Conservation (phyloP, 1,140 invertebrate genomes). For the Riptortus pedestris region DNA sequence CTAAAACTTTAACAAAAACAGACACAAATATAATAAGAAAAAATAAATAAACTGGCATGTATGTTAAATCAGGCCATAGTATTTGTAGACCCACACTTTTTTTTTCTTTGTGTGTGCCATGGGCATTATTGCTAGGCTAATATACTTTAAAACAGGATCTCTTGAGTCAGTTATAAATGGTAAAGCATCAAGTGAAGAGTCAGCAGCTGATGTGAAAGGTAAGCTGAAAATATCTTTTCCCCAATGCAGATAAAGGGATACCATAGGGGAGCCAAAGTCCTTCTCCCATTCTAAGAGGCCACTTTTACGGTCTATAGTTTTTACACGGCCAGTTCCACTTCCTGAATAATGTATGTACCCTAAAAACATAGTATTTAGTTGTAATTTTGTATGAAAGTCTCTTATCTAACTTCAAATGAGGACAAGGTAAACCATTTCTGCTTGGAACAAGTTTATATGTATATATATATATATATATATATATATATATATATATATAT, state of each 20-base stretch:
- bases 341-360: slow-evolving; percentile 79
- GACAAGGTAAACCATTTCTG: no score
- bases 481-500: slow-evolving; percentile 12
- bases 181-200: slow-evolving; percentile 35
- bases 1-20: no score
- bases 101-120: no score
- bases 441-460: no score
- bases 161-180: no score
- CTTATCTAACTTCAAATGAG: no score
- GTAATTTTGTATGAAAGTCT: neutral
- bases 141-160: no score
- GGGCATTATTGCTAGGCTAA: no score
- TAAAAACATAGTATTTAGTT: slow-evolving; percentile 37
- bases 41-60: no score
- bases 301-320: slow-evolving; percentile 62
- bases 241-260: slow-evolving; percentile 77
- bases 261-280: slow-evolving; percentile 78
- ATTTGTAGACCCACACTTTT: no score
- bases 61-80: no score
- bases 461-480: neutral
- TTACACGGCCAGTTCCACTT: slow-evolving; percentile 73
- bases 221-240: slow-evolving; percentile 68
- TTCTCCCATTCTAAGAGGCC: slow-evolving; percentile 76
- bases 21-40: no score
- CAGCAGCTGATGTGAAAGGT: slow-evolving; percentile 81